A percentile compares a stretch with the other conserved stretches of the same genome.
Evolutionary conservation across 2,888 invertebrate species (phyloP).

Genomic region (Tanytarsus gracilentus): DNA sequence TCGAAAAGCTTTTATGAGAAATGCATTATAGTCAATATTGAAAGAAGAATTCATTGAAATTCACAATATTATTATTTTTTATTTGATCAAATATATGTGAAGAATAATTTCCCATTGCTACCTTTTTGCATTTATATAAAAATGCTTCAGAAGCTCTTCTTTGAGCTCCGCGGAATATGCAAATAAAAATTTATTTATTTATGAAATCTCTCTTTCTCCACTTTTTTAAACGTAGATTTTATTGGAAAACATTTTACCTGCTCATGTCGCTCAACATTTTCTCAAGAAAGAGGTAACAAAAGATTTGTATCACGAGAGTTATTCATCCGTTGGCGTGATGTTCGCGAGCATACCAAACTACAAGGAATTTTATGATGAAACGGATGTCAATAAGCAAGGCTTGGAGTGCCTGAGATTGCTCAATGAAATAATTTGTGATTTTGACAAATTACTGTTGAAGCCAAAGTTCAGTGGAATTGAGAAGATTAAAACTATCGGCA

Average conservation of each 20-base stretch:
- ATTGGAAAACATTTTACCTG: constrained; percentile 91
- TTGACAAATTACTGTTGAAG: constrained; percentile 90
- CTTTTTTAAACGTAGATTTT: constrained; percentile 54
- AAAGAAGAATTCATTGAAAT: no score
- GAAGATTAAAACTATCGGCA: constrained; percentile 97
- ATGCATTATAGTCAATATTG: no score
- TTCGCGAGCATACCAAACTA: constrained; percentile 98
- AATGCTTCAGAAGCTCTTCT: no score
- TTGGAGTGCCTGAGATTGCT: constrained; percentile 85
- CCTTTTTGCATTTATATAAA: no score
- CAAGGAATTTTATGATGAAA: constrained; percentile 93
- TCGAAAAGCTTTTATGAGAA: no score
- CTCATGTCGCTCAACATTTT: constrained; percentile 92
- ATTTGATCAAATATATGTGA: no score
- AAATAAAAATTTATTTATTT: no score
- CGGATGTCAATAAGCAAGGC: constrained; percentile 93
- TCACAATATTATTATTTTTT: no score
- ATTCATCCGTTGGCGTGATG: constrained; percentile 92
- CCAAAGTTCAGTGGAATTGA: constrained; percentile 94
- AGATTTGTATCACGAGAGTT: constrained; percentile 90
- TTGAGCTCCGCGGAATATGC: no score
- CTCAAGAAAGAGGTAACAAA: constrained; percentile 55
- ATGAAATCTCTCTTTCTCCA: constrained; percentile 10
- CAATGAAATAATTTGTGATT: constrained; percentile 97
- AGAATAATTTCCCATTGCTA: no score